Evolutionary conservation across 2,797 vertebrate genomes (phyloP), one percentile per base, ranked within the genome.

Genomic region (Sardinella longiceps): DNA sequence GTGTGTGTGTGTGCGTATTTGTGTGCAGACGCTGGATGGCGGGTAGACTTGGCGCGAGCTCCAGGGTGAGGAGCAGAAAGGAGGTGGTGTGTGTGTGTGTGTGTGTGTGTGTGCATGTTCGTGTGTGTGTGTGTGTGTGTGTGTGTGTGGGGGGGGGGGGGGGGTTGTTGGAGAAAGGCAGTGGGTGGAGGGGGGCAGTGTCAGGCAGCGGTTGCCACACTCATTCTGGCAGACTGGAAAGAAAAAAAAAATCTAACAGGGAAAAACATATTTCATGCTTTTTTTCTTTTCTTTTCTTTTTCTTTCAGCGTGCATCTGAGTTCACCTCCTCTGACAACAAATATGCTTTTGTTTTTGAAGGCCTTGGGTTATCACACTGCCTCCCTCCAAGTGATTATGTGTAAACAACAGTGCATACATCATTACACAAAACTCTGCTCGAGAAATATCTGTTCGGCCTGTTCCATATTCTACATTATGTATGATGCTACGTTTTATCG

Each of bases 1-100:
- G 74, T 93, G 91, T 90, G 87, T 91, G 91, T 90, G 53, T 89
- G 87, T 88, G 87, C 90, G 87, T 88, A 90, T 88, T 84, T 80
- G 85, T 80, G 70, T 86, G 90, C 84, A 88, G 90, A 90, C 88
- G 88, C 86, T 91, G 92, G 91, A 93, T 94, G 93, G 92, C 93
- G 93, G 94, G 93, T 94, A 92, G 94, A 95, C 92, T 94, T 95
- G 93, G 94, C 93, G 93, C 91, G 92, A 94, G 93, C 88, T 88
- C 85, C 82, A 63, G 88, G 80, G 45, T 48, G 66, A 77, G 50
- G 81, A 37, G 66, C 25, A 43, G 28, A 60, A 60, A 60, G 70
- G 46, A n/a, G 77, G n/a, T 15, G 51, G 45, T 28, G 50, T 11
- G 84, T 88, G 85, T 86, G 70, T 81, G 81, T 23, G 86, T 86